Base-by-base conservation (phyloP, 1,140 invertebrate species). In the Caenorhabditis remanei region DNA sequence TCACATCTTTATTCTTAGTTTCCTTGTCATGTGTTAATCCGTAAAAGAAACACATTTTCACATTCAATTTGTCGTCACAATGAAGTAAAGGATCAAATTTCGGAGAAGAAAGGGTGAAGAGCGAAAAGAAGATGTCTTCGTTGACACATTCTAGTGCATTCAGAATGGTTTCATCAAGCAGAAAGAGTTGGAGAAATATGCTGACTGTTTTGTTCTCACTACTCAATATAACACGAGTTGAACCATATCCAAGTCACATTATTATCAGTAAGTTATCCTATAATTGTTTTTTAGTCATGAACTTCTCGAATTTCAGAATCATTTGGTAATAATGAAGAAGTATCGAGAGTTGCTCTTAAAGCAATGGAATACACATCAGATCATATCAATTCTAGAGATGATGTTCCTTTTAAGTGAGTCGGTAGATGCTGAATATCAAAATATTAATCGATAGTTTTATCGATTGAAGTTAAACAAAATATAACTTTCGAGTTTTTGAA, bases 351-450 rank as follows among this genome's bases (percentile, higher is more conserved):
- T 16, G 86, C 86, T 16, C 11, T 71, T 16, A 55, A 71, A 21
- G 86, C 86, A 48, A 53, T 87, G 55, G 41, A 61, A 83, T 87
- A 61, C 82, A 71, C 86, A 19, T 71, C 71, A 8, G 86, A 87
- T 56, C 65, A 87, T 58, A 87, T 87, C 19, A 87, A 87, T 83
- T 56, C 86, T 8, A 71, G 86, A 65, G 86, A 87, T 40, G 86
- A 83, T 83, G 56, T 87, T 19, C 86, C 86, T 4, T 87, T 87
- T 41, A 87, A 79, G 71, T 79, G 46, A 50, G 71, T 79, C 24
- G 58, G 58, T 11, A 61, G 58, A 21, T n/a, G 3, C 58, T 11
- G 50, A 14, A 9, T 53, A 8, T 8, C 3, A 11, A 53, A 32
- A 32, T 32, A 50, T 50, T 50, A 9, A 6, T 53, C 50, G 5